Base-by-base conservation (phyloP, 2,113 vertebrate species). In the Malurus cyaneus region DNA sequence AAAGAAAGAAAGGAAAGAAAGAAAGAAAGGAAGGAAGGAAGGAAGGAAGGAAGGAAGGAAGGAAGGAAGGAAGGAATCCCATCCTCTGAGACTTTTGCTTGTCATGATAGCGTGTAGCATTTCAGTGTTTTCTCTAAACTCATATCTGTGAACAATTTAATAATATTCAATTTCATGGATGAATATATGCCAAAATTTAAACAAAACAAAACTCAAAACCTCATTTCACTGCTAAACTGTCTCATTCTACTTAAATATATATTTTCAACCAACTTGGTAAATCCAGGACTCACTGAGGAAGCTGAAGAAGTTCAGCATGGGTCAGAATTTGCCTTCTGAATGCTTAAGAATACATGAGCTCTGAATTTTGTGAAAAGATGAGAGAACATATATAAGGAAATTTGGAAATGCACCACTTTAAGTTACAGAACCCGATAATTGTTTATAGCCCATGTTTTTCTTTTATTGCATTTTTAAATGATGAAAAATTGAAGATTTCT, bases 1-100 rank as follows among this genome's bases (percentile, higher is more conserved):
- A 5, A 3, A 8, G 4, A 3, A 9, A 8, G 2, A 3, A 2
- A 8, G n/a, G 11, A 11, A 3, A 2, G 1, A 13, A 4, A 14
- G 3, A 14, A 6, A 7, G 8, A 10, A 25, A 14, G 10, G 24
- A n/a, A 6, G 14, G 24, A 15, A 13, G 3, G 16, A 16, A 11
- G 26, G 24, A 12, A 24, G 13, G 44, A 47, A 56, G 12, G 18
- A 34, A 8, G 8, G 7, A 18, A 16, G 36, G 36, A 36, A 36
- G 36, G 36, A 3, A 34, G 8, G 6, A 13, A 28, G 14, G 28
- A 59, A 26, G 24, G 11, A 44, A n/a, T 17, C 18, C 46, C 46
- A 46, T 46, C 46, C 46, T 20, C 46, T 25, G 65, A 50, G 11
- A 15, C 5, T 49, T 78, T n/a, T 71, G 24, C 31, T 77, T 67